phyloP scores from a whole-genome alignment of 2,113 vertebrate genomes.

The Salvelinus fontinalis region DNA sequence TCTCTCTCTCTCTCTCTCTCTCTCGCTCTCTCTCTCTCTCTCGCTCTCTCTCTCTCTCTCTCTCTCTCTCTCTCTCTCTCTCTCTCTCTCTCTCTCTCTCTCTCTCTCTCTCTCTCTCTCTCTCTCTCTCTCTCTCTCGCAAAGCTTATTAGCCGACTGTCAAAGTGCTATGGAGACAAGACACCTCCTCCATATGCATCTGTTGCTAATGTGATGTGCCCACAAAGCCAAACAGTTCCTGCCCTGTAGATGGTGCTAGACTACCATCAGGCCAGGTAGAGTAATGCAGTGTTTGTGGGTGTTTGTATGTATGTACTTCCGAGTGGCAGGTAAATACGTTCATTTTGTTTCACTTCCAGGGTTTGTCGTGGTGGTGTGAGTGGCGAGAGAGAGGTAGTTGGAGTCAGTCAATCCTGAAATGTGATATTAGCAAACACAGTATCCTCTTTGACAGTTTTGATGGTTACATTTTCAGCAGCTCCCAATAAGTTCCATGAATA shows the following conservation, averaged over 20 bases:
- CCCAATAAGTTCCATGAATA: constrained; percentile 49
- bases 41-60: neutral
- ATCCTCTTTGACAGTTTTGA: constrained; percentile 54
- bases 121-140: neutral
- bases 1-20: too few species aligned
- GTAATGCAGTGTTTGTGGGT: too few species aligned
- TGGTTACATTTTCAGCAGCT: constrained; percentile 49
- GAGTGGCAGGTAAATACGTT: neutral
- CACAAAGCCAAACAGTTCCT: constrained; percentile 26
- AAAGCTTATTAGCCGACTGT: neutral
- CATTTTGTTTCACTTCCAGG: constrained; percentile 41
- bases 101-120: too few species aligned
- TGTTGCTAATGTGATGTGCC: constrained; percentile 34
- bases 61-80: neutral
- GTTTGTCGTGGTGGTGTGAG: neutral
- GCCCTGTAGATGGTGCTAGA: constrained; percentile 45
- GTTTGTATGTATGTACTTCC: neutral
- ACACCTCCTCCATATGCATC: constrained; percentile 12
- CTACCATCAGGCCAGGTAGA: neutral
- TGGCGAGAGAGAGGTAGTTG: neutral
- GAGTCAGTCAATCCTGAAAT: constrained; percentile 45
- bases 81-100: too few species aligned
- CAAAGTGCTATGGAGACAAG: neutral
- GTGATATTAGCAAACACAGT: constrained; percentile 33
- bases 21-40: too few species aligned